These are phyloP conservation scores for Sebastes steindachneri DNA, from an alignment of 2,797 vertebrate genomes.

Conservation along the genomic window DNA sequence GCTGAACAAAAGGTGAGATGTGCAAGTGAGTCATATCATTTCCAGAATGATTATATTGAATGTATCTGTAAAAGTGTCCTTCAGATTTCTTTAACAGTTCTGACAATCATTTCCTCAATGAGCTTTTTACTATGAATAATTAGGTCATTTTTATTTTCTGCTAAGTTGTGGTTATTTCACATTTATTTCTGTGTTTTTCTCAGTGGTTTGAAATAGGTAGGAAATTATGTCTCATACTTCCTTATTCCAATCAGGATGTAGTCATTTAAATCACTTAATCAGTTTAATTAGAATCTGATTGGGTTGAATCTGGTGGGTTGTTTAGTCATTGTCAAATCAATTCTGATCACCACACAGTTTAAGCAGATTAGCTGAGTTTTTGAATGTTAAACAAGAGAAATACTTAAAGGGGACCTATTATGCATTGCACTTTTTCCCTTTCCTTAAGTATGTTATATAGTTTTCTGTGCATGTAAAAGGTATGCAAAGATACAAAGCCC, in stretches of 20 bases:
- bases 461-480: no score
- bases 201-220: not conserved
- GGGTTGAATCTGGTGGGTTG: not conserved
- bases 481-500: no score
- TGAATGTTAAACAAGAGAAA: not conserved
- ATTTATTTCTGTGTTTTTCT: not conserved
- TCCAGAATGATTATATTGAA: not conserved
- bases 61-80: not conserved
- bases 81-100: not conserved
- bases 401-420: no score
- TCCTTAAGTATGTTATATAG: rapidly evolving
- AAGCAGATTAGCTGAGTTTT: not conserved
- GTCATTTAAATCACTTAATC: not conserved
- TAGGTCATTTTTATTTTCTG: not conserved
- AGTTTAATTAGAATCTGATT: not conserved
- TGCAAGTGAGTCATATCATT: not conserved
- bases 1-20: not conserved
- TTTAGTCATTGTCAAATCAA: not conserved
- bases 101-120: not conserved
- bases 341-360: not conserved
- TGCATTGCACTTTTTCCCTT: no score
- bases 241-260: not conserved
- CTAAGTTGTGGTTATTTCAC: not conserved
- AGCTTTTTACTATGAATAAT: not conserved
- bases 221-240: not conserved